phyloP scores from a whole-genome alignment of 1,140 invertebrate genomes.

The Hylyphantes graminicola region DNA sequence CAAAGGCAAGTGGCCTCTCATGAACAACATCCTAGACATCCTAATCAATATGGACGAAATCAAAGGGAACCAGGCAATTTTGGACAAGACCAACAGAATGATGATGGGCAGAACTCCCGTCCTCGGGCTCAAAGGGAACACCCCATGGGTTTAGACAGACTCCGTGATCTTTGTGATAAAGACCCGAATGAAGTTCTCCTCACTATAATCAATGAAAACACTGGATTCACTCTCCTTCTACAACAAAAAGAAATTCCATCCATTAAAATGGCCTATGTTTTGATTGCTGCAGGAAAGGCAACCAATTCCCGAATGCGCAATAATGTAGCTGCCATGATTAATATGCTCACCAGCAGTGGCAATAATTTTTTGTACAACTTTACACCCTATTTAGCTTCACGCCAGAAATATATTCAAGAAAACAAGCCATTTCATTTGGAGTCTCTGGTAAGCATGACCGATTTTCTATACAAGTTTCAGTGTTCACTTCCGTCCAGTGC shows the following conservation, averaged over 20 bases:
- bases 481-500: background rate
- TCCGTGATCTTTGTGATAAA: background rate
- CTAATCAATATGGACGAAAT: no score
- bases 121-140: no score
- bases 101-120: no score
- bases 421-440: background rate
- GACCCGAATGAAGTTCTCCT: background rate
- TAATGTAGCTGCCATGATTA: background rate
- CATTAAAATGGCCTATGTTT: background rate
- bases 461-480: background rate
- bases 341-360: background rate
- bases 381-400: background rate
- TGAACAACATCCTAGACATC: no score
- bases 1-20: no score
- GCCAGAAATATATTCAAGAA: background rate
- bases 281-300: constrained; percentile 8
- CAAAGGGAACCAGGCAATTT: no score
- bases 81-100: no score
- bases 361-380: background rate
- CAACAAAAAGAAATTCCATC: background rate
- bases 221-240: background rate
- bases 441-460: background rate
- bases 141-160: no score
- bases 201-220: background rate
- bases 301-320: background rate